Conservation (phyloP, 2,797 vertebrate genomes). For the Lepilemur septentrionalis region DNA sequence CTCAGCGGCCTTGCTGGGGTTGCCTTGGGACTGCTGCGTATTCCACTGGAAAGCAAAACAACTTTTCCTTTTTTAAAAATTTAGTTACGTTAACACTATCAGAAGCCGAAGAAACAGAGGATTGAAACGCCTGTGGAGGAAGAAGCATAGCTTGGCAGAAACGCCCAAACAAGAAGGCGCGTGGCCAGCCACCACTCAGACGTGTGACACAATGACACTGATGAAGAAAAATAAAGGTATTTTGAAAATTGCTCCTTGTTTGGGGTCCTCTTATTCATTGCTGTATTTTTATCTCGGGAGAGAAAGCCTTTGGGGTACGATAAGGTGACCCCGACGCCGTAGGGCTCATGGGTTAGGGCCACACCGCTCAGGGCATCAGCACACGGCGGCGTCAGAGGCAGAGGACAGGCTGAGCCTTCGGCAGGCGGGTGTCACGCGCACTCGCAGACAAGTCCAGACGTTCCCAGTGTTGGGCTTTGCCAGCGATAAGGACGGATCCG, state of each 20-base stretch:
- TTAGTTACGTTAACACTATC: neutral
- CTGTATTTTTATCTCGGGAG: neutral
- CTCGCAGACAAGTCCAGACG: neutral
- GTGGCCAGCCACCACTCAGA: neutral
- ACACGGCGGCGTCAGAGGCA: rapidly evolving
- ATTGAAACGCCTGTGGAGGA: neutral
- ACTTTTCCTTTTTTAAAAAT: neutral
- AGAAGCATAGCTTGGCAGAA: neutral
- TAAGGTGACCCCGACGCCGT: neutral
- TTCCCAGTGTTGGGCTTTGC: neutral
- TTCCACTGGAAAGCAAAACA: neutral
- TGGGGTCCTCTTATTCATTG: neutral
- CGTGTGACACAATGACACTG: too few relatives aligned
- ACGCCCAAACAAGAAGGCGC: rapidly evolving
- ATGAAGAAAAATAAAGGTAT: neutral
- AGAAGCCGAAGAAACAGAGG: neutral
- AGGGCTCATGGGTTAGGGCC: too few relatives aligned
- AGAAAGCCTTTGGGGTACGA: neutral
- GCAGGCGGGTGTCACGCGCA: neutral
- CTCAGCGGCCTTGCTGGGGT: neutral
- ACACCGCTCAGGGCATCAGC: neutral
- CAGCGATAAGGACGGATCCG: neutral
- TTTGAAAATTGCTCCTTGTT: neutral
- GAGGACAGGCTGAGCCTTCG: neutral
- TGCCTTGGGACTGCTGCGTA: neutral